phyloP scores from a whole-genome alignment of 1,140 invertebrate genomes.

The Lepidotrigona ventralis region DNA sequence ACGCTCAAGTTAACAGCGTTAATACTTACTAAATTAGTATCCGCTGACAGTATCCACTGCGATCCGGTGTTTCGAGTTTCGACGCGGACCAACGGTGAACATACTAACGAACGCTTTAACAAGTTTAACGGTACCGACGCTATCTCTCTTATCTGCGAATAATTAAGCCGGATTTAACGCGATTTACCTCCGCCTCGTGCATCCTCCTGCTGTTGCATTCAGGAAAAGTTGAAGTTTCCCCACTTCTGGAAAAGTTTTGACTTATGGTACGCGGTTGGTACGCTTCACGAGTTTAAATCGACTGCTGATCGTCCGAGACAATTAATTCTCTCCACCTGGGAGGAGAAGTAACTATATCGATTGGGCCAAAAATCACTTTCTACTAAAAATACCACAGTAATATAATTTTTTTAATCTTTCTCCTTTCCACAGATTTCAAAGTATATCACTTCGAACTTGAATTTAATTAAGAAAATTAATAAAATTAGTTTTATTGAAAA shows the following conservation, averaged over 20 bases:
- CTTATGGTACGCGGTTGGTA: too few relatives aligned
- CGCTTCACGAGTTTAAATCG: background rate
- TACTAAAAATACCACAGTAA: too few relatives aligned
- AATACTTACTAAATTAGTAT: too few relatives aligned
- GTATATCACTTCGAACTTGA: too few relatives aligned
- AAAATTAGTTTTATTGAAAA: too few relatives aligned
- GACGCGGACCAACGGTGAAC: background rate
- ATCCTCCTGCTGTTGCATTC: background rate
- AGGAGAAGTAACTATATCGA: too few relatives aligned
- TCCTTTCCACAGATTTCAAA: too few relatives aligned
- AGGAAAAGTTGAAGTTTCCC: slow-evolving; percentile 31
- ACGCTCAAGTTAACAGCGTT: too few relatives aligned
- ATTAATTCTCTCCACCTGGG: background rate
- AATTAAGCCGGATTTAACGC: slow-evolving; percentile 37
- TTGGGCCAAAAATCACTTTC: too few relatives aligned
- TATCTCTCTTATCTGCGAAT: slow-evolving; percentile 47
- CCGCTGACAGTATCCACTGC: background rate
- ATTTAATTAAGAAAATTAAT: too few relatives aligned
- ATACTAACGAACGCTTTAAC: slow-evolving; percentile 21
- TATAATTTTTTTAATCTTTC: too few relatives aligned
- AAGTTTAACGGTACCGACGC: slow-evolving; percentile 34
- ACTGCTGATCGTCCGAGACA: background rate
- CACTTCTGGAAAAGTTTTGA: background rate
- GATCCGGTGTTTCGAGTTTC: background rate
- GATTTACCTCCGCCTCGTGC: background rate